Percentiles rank a stretch among this genome's conserved stretches.
Evolutionary conservation across 1,140 invertebrate genomes (phyloP).

Genomic region (Drosophila teissieri): DNA sequence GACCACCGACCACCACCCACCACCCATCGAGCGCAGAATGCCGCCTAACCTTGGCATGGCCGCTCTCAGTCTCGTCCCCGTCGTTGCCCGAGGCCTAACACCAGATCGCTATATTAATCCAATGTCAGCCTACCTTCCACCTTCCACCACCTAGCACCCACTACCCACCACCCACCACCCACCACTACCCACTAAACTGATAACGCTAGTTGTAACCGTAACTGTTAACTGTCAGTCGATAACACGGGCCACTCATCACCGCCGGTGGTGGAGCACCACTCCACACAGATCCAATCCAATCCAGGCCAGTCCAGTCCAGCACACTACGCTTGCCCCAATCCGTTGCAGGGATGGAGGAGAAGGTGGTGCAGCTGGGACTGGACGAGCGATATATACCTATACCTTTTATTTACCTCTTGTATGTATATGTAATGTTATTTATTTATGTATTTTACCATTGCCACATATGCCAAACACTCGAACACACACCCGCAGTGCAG

Average conservation of each 20-base stretch:
- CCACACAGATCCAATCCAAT: background rate
- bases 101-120: conserved; percentile 13
- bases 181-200: conserved; percentile 13
- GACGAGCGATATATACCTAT: background rate
- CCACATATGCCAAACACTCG: conserved; percentile 5
- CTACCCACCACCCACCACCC: background rate
- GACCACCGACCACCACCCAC: no score
- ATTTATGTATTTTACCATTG: conserved; percentile 42
- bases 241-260: conserved; percentile 12
- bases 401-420: conserved; percentile 20
- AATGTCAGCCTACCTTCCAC: background rate
- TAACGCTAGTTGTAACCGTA: conserved; percentile 34
- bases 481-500: conserved; percentile 5
- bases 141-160: background rate
- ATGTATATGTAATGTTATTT: conserved; percentile 55
- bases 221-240: conserved; percentile 46
- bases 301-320: background rate
- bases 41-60: conserved; percentile 8
- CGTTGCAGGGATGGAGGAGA: background rate
- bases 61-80: conserved; percentile 1
- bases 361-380: background rate
- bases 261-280: conserved; percentile 26
- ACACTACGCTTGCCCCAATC: background rate
- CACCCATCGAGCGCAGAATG: conserved; percentile 4
- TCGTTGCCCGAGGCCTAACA: conserved; percentile 8